Conservation (phyloP, 2,888 invertebrate genomes). For the Drosophila histrio region DNA sequence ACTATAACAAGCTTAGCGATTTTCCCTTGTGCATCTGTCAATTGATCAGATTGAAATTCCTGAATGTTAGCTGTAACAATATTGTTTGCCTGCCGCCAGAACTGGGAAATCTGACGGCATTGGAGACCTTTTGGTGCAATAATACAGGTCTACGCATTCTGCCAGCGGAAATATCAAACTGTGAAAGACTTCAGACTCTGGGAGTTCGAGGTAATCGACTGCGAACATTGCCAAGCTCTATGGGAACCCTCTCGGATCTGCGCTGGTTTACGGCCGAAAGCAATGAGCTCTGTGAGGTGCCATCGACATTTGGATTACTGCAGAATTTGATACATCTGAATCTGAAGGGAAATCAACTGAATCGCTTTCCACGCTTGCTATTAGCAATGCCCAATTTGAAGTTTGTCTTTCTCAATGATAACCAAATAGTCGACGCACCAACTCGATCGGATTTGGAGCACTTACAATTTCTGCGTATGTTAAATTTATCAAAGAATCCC, state of each 20-base stretch:
- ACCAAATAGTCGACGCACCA: conserved; percentile 80
- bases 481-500: conserved; percentile 86
- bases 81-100: conserved; percentile 86
- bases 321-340: conserved; percentile 87
- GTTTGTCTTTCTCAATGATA: conserved; percentile 86
- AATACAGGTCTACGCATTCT: conserved; percentile 86
- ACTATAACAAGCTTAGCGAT: conserved; percentile 87
- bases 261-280: conserved; percentile 89
- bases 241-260: conserved; percentile 86
- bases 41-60: conserved; percentile 86
- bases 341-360: conserved; percentile 86
- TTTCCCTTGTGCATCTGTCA: conserved; percentile 87
- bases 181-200: conserved; percentile 87
- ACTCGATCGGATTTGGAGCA: conserved; percentile 51
- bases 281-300: conserved; percentile 86
- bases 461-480: conserved; percentile 84
- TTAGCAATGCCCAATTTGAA: conserved; percentile 85
- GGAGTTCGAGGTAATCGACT: conserved; percentile 88
- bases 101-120: conserved; percentile 86
- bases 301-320: conserved; percentile 85
- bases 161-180: conserved; percentile 87
- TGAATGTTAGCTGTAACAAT: conserved; percentile 89
- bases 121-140: conserved; percentile 89
- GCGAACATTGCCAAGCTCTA: conserved; percentile 85
- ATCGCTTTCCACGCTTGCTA: conserved; percentile 85